phyloP scores from a whole-genome alignment of 2,797 vertebrate species.

The Poeciliopsis gracilis region DNA sequence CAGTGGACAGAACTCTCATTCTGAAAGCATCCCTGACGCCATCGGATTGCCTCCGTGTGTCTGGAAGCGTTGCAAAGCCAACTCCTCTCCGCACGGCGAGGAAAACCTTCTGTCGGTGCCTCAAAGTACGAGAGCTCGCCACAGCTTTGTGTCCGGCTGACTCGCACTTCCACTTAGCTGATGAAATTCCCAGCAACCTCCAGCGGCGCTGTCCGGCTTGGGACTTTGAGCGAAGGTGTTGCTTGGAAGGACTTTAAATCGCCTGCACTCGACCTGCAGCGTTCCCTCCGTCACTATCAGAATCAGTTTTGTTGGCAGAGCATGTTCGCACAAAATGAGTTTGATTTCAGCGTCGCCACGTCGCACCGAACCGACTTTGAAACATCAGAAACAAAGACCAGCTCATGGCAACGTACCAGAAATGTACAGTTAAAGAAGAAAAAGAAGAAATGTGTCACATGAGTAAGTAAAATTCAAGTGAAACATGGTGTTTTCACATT shows the following conservation, averaged over 20 bases:
- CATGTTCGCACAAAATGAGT: background rate
- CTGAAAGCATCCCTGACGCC: slow-evolving; percentile 54
- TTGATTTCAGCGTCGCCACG: background rate
- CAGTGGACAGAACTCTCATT: slow-evolving; percentile 42
- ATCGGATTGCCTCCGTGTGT: slow-evolving; percentile 37
- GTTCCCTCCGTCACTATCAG: background rate
- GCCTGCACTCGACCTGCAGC: background rate
- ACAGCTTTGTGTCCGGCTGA: slow-evolving; percentile 17
- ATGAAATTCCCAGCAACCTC: slow-evolving; percentile 43
- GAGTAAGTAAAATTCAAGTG: too few relatives aligned
- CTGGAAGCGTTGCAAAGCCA: slow-evolving; percentile 34
- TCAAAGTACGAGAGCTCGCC: background rate
- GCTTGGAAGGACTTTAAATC: background rate
- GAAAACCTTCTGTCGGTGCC: slow-evolving; percentile 14
- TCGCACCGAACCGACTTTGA: background rate
- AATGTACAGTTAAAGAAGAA: too few relatives aligned
- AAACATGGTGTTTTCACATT: too few relatives aligned
- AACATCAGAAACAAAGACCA: too few relatives aligned
- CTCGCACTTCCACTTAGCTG: slow-evolving; percentile 32
- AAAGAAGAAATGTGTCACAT: too few relatives aligned
- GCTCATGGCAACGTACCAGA: too few relatives aligned
- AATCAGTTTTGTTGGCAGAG: background rate
- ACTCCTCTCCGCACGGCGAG: slow-evolving; percentile 39
- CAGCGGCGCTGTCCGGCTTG: background rate
- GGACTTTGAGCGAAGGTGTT: slow-evolving; percentile 1